Conservation (phyloP, 2,888 invertebrate species). For the Acrocyrtus sp. region DNA sequence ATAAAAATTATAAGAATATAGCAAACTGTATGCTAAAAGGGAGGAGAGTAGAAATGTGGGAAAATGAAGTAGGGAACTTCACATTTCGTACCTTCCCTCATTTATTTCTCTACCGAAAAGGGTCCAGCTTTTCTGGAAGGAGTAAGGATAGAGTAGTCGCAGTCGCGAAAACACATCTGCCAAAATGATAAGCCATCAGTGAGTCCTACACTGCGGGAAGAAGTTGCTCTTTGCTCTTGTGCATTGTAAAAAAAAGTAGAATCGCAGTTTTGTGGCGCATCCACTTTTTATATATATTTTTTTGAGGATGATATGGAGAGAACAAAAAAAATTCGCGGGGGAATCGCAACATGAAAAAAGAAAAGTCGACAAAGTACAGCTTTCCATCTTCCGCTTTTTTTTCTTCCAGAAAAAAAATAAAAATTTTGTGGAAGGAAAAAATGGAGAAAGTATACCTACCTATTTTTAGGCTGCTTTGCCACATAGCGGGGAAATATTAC, state of each 20-base stretch:
- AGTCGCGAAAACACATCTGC: background rate
- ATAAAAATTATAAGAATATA: no score
- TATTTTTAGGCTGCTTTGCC: no score
- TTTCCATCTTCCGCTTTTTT: background rate
- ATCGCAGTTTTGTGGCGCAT: background rate
- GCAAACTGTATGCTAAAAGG: background rate
- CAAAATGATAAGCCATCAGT: constrained; percentile 10
- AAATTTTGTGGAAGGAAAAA: no score
- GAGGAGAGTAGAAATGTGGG: background rate
- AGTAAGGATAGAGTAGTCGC: background rate
- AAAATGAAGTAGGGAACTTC: background rate
- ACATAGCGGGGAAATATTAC: background rate
- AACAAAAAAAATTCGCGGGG: background rate
- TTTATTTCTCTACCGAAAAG: no score
- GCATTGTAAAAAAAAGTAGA: no score
- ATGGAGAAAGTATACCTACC: no score
- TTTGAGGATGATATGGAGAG: background rate
- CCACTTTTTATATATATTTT: background rate
- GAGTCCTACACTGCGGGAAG: background rate
- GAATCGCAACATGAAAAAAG: background rate
- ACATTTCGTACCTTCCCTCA: background rate
- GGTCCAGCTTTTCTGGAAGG: no score
- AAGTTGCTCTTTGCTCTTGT: no score
- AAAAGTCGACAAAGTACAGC: background rate
- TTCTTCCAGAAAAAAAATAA: background rate